Evolutionary conservation across 1,140 invertebrate genomes (phyloP).

Genomic region (Asobara japonica): DNA sequence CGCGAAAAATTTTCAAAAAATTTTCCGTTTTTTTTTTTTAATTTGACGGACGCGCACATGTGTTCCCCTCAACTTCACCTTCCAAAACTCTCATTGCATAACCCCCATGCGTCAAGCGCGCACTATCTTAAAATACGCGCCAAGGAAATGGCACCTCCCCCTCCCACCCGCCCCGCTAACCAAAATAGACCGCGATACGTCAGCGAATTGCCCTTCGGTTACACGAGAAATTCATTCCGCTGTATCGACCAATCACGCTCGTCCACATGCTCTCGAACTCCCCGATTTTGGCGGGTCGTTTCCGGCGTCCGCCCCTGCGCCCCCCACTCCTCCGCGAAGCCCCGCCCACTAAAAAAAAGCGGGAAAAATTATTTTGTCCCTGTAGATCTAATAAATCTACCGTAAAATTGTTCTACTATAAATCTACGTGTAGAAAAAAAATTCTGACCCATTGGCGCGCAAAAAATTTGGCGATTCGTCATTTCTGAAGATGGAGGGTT

Average conservation of each 20-base stretch:
- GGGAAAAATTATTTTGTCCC: no score
- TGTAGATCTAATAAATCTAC: no score
- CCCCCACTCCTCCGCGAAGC: background rate
- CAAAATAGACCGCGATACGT: slow-evolving; percentile 45
- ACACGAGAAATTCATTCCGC: slow-evolving; percentile 20
- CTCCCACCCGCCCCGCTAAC: slow-evolving; percentile 61
- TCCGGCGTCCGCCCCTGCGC: background rate
- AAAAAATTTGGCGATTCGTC: no score
- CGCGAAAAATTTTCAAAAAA: no score
- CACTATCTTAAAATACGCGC: slow-evolving; percentile 64
- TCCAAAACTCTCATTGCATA: slow-evolving; percentile 5
- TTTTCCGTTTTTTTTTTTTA: no score
- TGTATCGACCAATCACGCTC: slow-evolving; percentile 55
- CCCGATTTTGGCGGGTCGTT: background rate
- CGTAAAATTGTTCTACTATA: no score
- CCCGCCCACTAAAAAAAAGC: background rate
- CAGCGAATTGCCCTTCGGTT: slow-evolving; percentile 40
- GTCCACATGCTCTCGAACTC: slow-evolving; percentile 60
- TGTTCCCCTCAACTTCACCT: background rate
- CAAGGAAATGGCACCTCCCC: slow-evolving; percentile 60
- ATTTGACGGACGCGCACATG: no score
- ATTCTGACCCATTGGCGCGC: no score
- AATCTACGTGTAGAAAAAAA: no score
- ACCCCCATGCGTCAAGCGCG: background rate
- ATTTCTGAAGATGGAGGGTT: no score